Percentiles rank a stretch among this genome's conserved stretches.
Conservation (phyloP, 1,140 invertebrate species). For the Drosophila burlai region DNA sequence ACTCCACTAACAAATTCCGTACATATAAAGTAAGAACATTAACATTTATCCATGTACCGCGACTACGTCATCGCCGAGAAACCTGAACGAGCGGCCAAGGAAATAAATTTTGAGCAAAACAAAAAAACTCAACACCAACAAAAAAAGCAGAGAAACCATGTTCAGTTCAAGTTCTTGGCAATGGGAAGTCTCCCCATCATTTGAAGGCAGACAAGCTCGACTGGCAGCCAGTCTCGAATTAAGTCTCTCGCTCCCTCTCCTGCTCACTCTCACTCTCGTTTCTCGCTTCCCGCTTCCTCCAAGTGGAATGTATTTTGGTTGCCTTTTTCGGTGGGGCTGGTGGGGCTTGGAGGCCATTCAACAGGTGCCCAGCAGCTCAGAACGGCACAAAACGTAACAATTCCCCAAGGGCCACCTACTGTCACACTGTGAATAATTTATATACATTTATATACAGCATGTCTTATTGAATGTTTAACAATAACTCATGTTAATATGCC, state of each 20-base stretch:
- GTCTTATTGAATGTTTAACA: neutral
- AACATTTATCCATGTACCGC: slow-evolving; percentile 13
- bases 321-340: slow-evolving; percentile 1
- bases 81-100: slow-evolving; percentile 27
- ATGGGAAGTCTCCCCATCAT: slow-evolving; percentile 38
- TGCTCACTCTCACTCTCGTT: slow-evolving; percentile 1
- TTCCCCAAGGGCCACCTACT: slow-evolving; percentile 11
- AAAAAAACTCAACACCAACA: slow-evolving; percentile 7
- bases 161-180: slow-evolving; percentile 78
- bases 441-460: neutral
- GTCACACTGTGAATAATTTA: slow-evolving; percentile 7
- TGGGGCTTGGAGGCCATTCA: slow-evolving; percentile 18
- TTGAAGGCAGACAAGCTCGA: slow-evolving; percentile 58
- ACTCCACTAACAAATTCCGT: neutral
- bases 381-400: slow-evolving; percentile 32
- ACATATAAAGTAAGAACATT: slow-evolving; percentile 35
- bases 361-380: slow-evolving; percentile 49
- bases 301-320: slow-evolving; percentile 31
- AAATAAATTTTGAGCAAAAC: slow-evolving; percentile 36
- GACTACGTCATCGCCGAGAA: slow-evolving; percentile 68
- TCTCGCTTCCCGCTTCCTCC: neutral
- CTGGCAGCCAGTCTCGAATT: slow-evolving; percentile 51
- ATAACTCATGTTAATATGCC: neutral
- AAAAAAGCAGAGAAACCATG: slow-evolving; percentile 31
- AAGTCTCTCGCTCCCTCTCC: slow-evolving; percentile 13